These are phyloP conservation scores for Dicaeum eximium DNA, from an alignment of 2,113 vertebrate genomes.

Conservation along the genomic window DNA sequence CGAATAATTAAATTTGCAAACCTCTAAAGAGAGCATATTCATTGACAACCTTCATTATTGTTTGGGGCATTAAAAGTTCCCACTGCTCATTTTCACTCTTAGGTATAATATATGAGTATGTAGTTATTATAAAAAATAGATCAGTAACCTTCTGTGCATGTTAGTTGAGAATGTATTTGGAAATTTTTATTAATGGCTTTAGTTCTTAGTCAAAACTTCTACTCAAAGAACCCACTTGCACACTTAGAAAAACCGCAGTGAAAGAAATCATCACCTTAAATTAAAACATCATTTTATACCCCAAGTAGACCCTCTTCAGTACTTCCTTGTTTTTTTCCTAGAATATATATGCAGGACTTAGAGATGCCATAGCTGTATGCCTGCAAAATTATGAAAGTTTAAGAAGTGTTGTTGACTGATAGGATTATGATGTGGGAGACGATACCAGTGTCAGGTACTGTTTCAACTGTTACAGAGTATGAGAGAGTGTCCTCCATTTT, in stretches of 20 bases:
- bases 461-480: background rate
- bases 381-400: background rate
- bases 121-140: background rate
- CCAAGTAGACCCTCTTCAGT: fast-evolving
- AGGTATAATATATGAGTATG: background rate
- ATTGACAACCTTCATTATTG: constrained; percentile 22
- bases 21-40: constrained; percentile 24
- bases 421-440: background rate
- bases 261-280: background rate
- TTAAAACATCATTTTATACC: background rate
- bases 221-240: background rate
- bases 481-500: background rate
- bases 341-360: background rate
- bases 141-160: background rate
- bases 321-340: background rate
- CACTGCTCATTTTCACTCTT: background rate
- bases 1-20: constrained; percentile 36
- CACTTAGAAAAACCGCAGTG: background rate
- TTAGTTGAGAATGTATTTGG: background rate
- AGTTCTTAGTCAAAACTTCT: background rate
- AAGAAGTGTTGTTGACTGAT: background rate
- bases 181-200: background rate
- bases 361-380: background rate
- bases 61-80: background rate
- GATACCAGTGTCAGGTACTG: background rate